These are phyloP conservation scores for Drosophila ezoana DNA, from an alignment of 2,888 invertebrate genomes.

Conservation along the genomic window DNA sequence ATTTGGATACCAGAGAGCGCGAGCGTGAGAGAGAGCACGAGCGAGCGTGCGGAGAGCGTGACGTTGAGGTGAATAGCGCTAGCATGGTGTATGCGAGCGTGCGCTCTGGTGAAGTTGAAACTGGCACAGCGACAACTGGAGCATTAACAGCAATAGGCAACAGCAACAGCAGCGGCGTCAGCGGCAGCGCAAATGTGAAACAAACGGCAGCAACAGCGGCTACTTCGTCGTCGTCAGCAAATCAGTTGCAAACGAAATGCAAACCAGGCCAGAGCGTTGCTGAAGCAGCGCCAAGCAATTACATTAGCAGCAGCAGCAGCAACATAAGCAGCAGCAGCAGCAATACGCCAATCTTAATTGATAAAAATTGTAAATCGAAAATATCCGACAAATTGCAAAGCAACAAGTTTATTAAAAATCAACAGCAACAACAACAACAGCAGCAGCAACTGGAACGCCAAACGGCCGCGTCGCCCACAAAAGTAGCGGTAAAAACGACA, in stretches of 20 bases:
- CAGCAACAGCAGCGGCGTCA: conserved; percentile 28
- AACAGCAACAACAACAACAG: conserved; percentile 64
- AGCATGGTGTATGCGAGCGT: conserved; percentile 28
- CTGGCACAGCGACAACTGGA: conserved; percentile 70
- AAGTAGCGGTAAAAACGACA: conserved; percentile 82
- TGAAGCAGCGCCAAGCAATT: conserved; percentile 46
- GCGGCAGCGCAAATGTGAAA: conserved; percentile 46
- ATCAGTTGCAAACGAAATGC: conserved; percentile 84
- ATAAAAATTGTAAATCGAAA: conserved; percentile 69
- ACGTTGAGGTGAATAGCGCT: conserved; percentile 48
- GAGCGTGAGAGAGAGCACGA: conserved; percentile 43
- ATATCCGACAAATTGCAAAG: conserved; percentile 82
- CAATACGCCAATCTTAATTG: conserved; percentile 41
- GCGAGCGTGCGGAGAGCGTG: conserved; percentile 46
- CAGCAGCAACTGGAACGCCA: conserved; percentile 46
- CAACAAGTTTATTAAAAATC: conserved; percentile 82
- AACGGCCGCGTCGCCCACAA: conserved; percentile 58
- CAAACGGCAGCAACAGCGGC: conserved; percentile 39
- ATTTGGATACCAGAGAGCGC: conserved; percentile 57
- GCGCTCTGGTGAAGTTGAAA: conserved; percentile 75
- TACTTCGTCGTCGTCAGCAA: conserved; percentile 74
- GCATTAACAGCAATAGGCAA: conserved; percentile 56
- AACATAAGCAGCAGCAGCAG: conserved; percentile 3
- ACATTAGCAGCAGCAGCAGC: conserved; percentile 3
- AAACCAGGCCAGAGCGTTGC: conserved; percentile 81